Evolutionary conservation across 1,140 invertebrate species (phyloP).

Genomic region (Eupristina koningsbergeri): DNA sequence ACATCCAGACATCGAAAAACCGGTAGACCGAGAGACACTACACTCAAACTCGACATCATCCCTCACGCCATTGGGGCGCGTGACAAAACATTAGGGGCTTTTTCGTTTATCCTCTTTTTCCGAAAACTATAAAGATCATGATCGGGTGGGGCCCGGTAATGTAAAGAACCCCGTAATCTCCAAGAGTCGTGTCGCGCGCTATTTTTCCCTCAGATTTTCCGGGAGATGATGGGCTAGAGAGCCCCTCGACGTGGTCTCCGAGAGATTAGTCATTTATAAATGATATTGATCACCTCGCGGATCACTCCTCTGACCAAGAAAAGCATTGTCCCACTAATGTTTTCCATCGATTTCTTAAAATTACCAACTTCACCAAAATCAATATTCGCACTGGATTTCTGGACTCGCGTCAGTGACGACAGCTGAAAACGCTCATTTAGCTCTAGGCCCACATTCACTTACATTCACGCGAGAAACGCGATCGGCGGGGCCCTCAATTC

Average conservation of each 20-base stretch:
- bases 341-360: no score
- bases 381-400: background rate
- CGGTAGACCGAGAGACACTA: background rate
- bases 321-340: no score
- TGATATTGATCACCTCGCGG: no score
- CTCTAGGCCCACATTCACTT: background rate
- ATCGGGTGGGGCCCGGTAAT: background rate
- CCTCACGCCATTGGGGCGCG: background rate
- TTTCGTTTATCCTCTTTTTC: conserved; percentile 2
- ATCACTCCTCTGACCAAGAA: no score
- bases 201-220: background rate
- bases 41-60: background rate
- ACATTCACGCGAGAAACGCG: background rate
- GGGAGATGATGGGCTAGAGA: background rate
- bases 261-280: no score
- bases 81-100: conserved; percentile 7
- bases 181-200: background rate
- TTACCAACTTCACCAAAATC: background rate
- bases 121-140: conserved; percentile 37
- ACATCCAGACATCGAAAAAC: background rate
- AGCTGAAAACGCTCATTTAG: background rate
- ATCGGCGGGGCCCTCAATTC: background rate
- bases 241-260: no score
- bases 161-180: background rate
- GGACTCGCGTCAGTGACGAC: no score